Evolutionary conservation across 2,797 vertebrate species (phyloP).

Genomic region (Hirundo rustica): DNA sequence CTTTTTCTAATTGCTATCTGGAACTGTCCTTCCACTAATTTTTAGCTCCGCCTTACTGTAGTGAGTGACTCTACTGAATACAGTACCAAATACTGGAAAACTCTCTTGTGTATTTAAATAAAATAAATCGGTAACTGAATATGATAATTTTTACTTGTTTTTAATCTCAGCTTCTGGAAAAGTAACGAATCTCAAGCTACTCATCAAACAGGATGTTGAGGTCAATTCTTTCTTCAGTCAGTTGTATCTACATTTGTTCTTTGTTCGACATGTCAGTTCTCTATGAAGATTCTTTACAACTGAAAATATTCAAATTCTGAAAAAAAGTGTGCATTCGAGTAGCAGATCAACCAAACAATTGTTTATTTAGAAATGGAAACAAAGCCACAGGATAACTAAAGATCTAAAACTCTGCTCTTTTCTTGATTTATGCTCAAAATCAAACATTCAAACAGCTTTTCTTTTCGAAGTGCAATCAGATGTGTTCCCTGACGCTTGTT

Average conservation of each 20-base stretch:
- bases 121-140: not conserved
- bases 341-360: not conserved
- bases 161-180: not conserved
- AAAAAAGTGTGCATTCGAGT: not conserved
- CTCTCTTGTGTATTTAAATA: not conserved
- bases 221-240: not conserved
- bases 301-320: not conserved
- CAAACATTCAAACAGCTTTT: not conserved
- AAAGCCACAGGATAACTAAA: not conserved
- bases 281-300: not conserved
- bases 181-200: not conserved
- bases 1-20: not conserved
- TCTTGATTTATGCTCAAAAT: not conserved
- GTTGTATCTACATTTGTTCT: not conserved
- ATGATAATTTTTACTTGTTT: not conserved
- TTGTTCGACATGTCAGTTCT: not conserved
- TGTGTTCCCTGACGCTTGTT: not conserved
- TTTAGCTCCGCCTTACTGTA: not conserved
- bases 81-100: not conserved
- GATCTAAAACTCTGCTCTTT: not conserved
- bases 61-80: not conserved
- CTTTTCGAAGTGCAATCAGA: fast-evolving
- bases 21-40: not conserved
- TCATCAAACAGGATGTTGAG: not conserved
- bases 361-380: not conserved